These are phyloP conservation scores for Morinoia aosen DNA, from an alignment of 2,888 invertebrate genomes.

Conservation along the genomic window DNA sequence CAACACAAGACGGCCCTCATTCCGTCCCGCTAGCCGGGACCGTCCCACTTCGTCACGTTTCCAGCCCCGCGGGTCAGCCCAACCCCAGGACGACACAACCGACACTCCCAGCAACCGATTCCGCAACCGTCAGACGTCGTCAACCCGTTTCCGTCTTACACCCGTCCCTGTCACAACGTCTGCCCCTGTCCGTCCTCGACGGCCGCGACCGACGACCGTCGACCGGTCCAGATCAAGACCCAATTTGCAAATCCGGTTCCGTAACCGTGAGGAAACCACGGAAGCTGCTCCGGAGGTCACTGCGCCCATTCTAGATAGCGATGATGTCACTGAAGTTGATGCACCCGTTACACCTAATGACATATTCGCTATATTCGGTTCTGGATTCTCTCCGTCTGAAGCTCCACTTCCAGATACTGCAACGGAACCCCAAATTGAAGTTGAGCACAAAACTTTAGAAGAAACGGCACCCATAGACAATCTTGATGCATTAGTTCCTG, in stretches of 20 bases:
- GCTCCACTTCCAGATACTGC: not conserved
- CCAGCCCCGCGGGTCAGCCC: not conserved
- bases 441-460: not conserved
- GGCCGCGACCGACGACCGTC: not conserved
- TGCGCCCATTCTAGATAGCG: not conserved
- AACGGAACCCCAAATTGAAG: not conserved
- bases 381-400: not conserved
- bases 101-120: not conserved
- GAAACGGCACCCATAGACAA: not conserved
- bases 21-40: conserved; percentile 30
- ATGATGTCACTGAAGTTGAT: conserved; percentile 11
- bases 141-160: conserved; percentile 39
- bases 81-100: not conserved
- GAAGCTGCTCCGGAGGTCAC: conserved; percentile 22
- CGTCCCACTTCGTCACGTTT: not conserved
- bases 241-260: not conserved
- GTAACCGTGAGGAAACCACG: conserved; percentile 31
- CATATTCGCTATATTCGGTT: not conserved
- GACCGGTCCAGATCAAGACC: not conserved
- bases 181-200: not conserved
- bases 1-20: not conserved
- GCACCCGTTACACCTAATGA: not conserved
- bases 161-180: conserved; percentile 27
- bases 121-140: not conserved
- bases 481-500: not conserved